A percentile compares a stretch with the other conserved stretches of the same genome.
These are phyloP conservation scores for Drosophila niveifrons DNA, from an alignment of 2,888 invertebrate genomes.

Conservation along the genomic window DNA sequence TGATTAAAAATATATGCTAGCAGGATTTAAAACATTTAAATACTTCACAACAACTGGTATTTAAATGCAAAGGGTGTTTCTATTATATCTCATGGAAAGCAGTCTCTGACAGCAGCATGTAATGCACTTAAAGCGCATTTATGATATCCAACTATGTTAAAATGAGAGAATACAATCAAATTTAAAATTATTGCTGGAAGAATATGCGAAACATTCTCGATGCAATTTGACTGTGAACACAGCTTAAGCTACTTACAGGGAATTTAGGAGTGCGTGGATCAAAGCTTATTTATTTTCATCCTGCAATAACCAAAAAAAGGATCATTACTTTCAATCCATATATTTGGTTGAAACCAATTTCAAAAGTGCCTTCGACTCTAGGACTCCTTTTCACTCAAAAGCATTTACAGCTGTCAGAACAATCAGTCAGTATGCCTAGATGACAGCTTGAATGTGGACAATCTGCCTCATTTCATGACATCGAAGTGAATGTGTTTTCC, in stretches of 20 bases:
- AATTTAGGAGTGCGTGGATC: slow-evolving; percentile 4
- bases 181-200: too few species aligned
- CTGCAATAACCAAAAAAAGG: neutral
- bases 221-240: slow-evolving; percentile 45
- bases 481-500: slow-evolving; percentile 30
- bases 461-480: slow-evolving; percentile 2
- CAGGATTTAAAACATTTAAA: too few species aligned
- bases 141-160: slow-evolving; percentile 59
- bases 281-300: neutral
- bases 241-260: slow-evolving; percentile 38
- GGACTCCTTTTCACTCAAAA: neutral
- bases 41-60: too few species aligned
- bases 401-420: slow-evolving; percentile 54
- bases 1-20: too few species aligned
- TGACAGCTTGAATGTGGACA: slow-evolving; percentile 49
- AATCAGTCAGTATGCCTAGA: slow-evolving; percentile 66
- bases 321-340: neutral
- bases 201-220: neutral
- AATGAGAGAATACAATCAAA: too few species aligned
- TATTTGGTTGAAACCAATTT: neutral
- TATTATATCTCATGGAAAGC: too few species aligned
- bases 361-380: neutral
- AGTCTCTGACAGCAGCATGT: too few species aligned
- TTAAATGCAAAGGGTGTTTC: too few species aligned
- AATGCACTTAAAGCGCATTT: slow-evolving; percentile 66